Evolutionary conservation across 2,797 vertebrate species (phyloP).

Genomic region (Ctenosaura bakeri): DNA sequence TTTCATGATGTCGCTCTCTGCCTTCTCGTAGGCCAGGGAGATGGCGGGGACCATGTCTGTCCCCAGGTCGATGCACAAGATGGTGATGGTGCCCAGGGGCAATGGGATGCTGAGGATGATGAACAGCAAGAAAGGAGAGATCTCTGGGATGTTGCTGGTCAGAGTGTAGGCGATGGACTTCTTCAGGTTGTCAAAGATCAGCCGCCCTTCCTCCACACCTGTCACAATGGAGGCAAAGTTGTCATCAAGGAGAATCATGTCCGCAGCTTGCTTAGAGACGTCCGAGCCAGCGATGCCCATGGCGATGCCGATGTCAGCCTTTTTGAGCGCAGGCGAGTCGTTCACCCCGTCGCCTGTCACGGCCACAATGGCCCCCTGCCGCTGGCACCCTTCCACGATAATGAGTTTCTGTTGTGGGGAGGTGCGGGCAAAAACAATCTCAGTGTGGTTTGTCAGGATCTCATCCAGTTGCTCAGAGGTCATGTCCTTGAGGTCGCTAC

Average conservation of each 20-base stretch:
- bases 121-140: slow-evolving; percentile 93
- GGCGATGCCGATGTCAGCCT: slow-evolving; percentile 93
- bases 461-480: slow-evolving; percentile 88
- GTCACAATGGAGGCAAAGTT: slow-evolving; percentile 17
- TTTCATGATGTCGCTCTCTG: slow-evolving; percentile 97
- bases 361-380: slow-evolving; percentile 94
- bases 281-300: slow-evolving; percentile 96
- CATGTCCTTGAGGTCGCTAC: slow-evolving; percentile 94
- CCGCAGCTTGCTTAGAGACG: slow-evolving; percentile 93
- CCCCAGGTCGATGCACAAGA: slow-evolving; percentile 95
- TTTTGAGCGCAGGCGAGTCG: slow-evolving; percentile 93
- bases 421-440: slow-evolving; percentile 94
- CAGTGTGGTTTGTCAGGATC: slow-evolving; percentile 90
- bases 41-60: slow-evolving; percentile 96
- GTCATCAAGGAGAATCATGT: slow-evolving; percentile 86
- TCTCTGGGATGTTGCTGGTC: slow-evolving; percentile 96
- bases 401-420: slow-evolving; percentile 78
- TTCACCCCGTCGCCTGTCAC: slow-evolving; percentile 95
- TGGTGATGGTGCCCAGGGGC: slow-evolving; percentile 93
- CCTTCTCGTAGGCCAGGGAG: slow-evolving; percentile 92
- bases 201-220: slow-evolving; percentile 81
- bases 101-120: slow-evolving; percentile 90
- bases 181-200: slow-evolving; percentile 93
- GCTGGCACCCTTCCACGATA: slow-evolving; percentile 95
- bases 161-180: slow-evolving; percentile 84